Evolutionary conservation across 2,888 invertebrate species (phyloP).

Genomic region (Drosophila kokeensis): DNA sequence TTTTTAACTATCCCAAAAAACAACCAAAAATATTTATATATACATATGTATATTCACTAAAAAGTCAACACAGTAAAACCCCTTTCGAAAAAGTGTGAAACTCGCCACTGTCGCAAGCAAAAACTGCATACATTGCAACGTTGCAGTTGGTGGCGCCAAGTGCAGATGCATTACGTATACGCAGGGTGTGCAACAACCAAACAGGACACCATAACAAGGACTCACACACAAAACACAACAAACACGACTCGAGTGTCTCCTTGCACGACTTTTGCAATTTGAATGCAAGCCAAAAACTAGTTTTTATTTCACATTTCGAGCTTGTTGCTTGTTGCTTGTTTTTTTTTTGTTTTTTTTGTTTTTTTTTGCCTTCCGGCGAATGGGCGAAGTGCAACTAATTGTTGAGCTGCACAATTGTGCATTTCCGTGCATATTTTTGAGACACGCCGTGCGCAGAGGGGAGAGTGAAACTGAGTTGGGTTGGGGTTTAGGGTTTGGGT

Average conservation of each 20-base stretch:
- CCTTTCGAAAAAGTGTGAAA: not conserved
- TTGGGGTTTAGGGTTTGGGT: not conserved
- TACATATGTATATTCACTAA: not conserved
- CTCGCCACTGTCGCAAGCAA: constrained; percentile 28
- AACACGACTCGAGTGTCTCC: constrained; percentile 47
- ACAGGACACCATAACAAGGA: constrained; percentile 26
- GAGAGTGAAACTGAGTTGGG: not conserved
- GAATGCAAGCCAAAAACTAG: constrained; percentile 78
- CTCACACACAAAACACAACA: constrained; percentile 17
- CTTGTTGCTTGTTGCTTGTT: constrained; percentile 31
- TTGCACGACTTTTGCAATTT: constrained; percentile 51
- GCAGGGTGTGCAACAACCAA: constrained; percentile 52
- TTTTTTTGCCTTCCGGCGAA: constrained; percentile 57
- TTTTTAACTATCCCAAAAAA: not conserved
- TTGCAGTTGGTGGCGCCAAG: not conserved
- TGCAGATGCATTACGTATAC: constrained; percentile 75
- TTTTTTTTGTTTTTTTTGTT: constrained; percentile 22
- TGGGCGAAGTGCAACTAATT: constrained; percentile 78
- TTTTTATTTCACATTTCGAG: constrained; percentile 22
- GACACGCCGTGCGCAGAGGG: constrained; percentile 16
- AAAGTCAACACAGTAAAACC: constrained; percentile 5
- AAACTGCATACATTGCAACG: constrained; percentile 30
- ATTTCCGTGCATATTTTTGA: constrained; percentile 83
- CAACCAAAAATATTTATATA: not conserved
- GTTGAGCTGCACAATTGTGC: constrained; percentile 84